A percentile compares a stretch with the other conserved stretches of the same genome.
phyloP scores from a whole-genome alignment of 2,113 vertebrate species.

The Phylloscopus trochilus region DNA sequence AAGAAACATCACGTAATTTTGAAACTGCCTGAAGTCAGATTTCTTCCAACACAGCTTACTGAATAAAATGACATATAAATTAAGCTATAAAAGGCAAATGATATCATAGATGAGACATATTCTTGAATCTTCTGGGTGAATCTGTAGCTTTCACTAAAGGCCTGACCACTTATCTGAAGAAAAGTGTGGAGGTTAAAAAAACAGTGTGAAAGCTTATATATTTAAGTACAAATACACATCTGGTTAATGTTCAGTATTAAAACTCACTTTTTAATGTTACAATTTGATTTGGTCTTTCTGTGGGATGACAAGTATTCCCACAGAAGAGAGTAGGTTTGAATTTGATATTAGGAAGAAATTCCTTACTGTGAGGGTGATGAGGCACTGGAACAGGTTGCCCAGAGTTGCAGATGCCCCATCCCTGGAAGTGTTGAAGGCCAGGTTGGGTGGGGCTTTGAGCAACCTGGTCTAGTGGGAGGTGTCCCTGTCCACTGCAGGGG shows the following conservation, averaged over 20 bases:
- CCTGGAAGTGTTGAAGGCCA: background rate
- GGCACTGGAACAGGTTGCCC: background rate
- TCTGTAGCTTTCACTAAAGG: background rate
- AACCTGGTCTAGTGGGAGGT: background rate
- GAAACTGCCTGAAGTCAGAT: constrained; percentile 14
- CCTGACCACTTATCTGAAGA: background rate
- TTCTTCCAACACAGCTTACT: background rate
- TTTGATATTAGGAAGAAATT: background rate
- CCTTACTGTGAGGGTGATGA: background rate
- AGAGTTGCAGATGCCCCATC: background rate
- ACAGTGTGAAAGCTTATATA: background rate
- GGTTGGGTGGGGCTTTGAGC: background rate
- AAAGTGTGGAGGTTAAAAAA: background rate
- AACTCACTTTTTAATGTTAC: background rate
- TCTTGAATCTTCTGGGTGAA: background rate
- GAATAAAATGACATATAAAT: background rate
- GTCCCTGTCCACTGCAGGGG: background rate
- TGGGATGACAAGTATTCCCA: background rate
- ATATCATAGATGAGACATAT: background rate
- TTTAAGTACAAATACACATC: background rate
- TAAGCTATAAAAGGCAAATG: background rate
- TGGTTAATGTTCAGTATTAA: background rate
- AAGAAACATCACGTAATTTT: background rate
- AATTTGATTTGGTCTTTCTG: background rate
- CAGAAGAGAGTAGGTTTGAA: background rate